Evolutionary conservation across 2,113 vertebrate genomes (phyloP), one percentile per base, ranked within the genome.

Genomic region (Zosterops hypoxanthus): DNA sequence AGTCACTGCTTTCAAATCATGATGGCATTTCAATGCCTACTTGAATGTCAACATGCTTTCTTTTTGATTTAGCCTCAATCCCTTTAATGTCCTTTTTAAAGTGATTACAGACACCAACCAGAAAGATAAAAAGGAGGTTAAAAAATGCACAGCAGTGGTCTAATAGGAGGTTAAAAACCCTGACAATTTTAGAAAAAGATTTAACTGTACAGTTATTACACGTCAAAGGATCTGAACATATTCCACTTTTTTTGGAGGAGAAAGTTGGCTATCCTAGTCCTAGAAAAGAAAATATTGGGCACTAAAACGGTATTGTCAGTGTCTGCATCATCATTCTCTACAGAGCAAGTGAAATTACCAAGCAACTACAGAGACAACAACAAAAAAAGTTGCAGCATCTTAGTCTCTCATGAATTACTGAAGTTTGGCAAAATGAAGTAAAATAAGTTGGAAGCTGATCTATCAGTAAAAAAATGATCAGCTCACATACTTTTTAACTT

Each of bases 41-140:
- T 95, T 94, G 81, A 94, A 60, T 95, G 94, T 85, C 77, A 95
- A 91, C 75, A 95, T 91, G 82, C 87, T 85, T 97, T 93, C 92
- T 94, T 92, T 96, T 89, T 92, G 89, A 95, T 92, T 97, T 96
- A 95, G 93, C 66, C 94, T 96, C 91, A 95, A 95, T 92, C 83
- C 49, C 89, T 95, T 95, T 95, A 96, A 86, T 79, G 76, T 82
- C 91, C 73, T 82, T 96, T 95, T 92, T 96, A 70, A 94, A 95
- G 53, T 65, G 86, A 90, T 94, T 96, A 88, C 78, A 89, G 83
- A 95, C 81, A 95, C 72, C 80, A 96, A 89, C 56, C 90, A 94
- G 76, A 93, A 95, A 97, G 83, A 95, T 92, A 94, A 97, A 96
- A 91, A 95, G 69, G 88, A 96, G 65, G 89, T 95, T 96, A 95